Evolutionary conservation across 2,888 invertebrate genomes (phyloP).

Genomic region (Tenodera sinensis): DNA sequence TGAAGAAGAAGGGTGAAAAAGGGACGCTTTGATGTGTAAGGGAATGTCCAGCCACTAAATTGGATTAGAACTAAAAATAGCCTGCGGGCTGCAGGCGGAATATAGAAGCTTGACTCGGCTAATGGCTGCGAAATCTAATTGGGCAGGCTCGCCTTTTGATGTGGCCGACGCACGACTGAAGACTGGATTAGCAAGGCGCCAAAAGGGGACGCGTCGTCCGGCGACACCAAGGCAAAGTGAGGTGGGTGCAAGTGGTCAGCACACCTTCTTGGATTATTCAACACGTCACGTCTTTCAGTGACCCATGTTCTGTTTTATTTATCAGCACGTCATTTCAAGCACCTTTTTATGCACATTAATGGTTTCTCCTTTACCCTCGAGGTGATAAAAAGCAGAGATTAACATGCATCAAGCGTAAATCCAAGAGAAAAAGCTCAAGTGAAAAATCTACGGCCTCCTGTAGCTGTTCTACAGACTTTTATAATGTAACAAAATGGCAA

Average conservation of each 20-base stretch:
- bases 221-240: background rate
- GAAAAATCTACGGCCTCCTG: no score
- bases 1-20: background rate
- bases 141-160: constrained; percentile 5
- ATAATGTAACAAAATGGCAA: no score
- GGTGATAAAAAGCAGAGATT: no score
- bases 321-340: background rate
- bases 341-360: background rate
- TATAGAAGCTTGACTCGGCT: constrained; percentile 18
- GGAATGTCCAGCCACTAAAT: background rate
- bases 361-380: background rate
- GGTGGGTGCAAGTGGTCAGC: background rate
- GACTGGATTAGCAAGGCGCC: background rate
- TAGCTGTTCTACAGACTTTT: no score
- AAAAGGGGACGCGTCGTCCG: background rate
- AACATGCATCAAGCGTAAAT: no score
- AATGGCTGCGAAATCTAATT: constrained; percentile 23
- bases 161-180: background rate
- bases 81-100: constrained; percentile 11
- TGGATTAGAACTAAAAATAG: constrained; percentile 19
- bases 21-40: background rate
- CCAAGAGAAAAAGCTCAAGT: no score
- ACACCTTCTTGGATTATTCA: background rate
- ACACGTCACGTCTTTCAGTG: background rate
- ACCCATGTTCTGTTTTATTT: background rate